Evolutionary conservation across 2,888 invertebrate genomes (phyloP).

Genomic region (Candidula unifasciata): DNA sequence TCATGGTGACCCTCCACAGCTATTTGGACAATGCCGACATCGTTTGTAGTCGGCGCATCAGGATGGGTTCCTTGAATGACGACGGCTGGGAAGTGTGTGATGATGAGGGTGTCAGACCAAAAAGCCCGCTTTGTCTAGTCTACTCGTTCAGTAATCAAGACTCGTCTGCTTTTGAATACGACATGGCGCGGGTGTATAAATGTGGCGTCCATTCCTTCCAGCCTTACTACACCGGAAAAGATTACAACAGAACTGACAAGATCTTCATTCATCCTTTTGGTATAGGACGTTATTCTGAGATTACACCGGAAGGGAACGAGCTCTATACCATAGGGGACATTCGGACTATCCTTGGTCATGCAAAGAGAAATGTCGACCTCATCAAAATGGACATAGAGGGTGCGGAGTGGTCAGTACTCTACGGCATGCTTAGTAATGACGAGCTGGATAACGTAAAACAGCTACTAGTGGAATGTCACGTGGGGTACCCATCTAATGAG

Average conservation of each 20-base stretch:
- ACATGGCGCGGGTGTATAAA: slow-evolving; percentile 37
- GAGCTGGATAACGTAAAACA: slow-evolving; percentile 40
- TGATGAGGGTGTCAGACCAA: slow-evolving; percentile 37
- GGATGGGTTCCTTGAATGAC: slow-evolving; percentile 38
- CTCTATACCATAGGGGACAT: slow-evolving; percentile 41
- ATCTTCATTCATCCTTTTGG: slow-evolving; percentile 36
- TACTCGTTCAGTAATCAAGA: slow-evolving; percentile 34
- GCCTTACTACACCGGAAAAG: background rate
- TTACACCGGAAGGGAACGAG: slow-evolving; percentile 23
- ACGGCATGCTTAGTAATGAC: background rate
- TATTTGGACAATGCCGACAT: slow-evolving; percentile 46
- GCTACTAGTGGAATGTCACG: slow-evolving; percentile 38
- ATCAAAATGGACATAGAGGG: slow-evolving; percentile 39
- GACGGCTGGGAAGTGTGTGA: slow-evolving; percentile 50
- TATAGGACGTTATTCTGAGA: slow-evolving; percentile 29
- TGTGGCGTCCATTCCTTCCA: slow-evolving; percentile 45
- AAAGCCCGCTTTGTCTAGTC: slow-evolving; percentile 19
- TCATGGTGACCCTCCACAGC: slow-evolving; percentile 46
- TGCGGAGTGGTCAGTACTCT: slow-evolving; percentile 35
- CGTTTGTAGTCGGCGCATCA: slow-evolving; percentile 28
- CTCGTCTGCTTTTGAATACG: slow-evolving; percentile 37
- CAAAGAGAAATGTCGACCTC: slow-evolving; percentile 26
- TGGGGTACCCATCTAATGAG: slow-evolving; percentile 26
- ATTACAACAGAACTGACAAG: slow-evolving; percentile 34
- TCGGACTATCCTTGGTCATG: slow-evolving; percentile 29